Percentiles rank a stretch among this genome's conserved stretches.
phyloP scores from a whole-genome alignment of 2,113 vertebrate genomes.

The Ciconia boyciana region DNA sequence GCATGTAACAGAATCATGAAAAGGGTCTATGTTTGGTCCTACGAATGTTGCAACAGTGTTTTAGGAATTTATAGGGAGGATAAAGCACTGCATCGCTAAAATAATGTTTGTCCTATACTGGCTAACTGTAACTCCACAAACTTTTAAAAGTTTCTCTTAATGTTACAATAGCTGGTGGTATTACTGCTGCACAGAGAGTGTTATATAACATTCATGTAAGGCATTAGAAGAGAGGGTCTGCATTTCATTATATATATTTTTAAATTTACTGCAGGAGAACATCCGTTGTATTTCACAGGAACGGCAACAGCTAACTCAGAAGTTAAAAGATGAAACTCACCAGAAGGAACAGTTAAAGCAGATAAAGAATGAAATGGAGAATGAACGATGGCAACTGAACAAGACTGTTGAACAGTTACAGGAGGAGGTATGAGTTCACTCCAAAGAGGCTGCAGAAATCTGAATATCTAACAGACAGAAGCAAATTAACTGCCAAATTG shows the following conservation, averaged over 20 bases:
- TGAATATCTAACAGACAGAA: neutral
- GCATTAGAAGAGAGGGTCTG: neutral
- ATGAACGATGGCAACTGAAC: slow-evolving; percentile 83
- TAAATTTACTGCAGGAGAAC: slow-evolving; percentile 74
- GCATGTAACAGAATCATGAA: neutral
- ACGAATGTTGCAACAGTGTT: neutral
- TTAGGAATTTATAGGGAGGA: neutral
- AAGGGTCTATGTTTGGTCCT: neutral
- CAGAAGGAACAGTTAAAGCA: slow-evolving; percentile 90
- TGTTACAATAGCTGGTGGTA: neutral
- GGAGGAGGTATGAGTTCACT: slow-evolving; percentile 78
- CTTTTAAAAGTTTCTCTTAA: neutral
- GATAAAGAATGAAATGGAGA: slow-evolving; percentile 88
- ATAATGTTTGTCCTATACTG: neutral
- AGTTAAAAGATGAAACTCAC: slow-evolving; percentile 80
- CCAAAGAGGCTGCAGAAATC: neutral
- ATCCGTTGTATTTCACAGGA: slow-evolving; percentile 76
- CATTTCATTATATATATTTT: neutral
- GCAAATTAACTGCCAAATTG: neutral
- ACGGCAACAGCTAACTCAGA: slow-evolving; percentile 79
- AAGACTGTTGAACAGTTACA: slow-evolving; percentile 91
- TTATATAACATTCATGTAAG: neutral
- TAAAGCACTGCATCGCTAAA: neutral
- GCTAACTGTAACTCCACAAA: neutral
- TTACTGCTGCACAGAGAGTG: neutral